These are phyloP conservation scores for Hozukius guyotensis DNA, from an alignment of 2,797 vertebrate genomes.

Conservation along the genomic window DNA sequence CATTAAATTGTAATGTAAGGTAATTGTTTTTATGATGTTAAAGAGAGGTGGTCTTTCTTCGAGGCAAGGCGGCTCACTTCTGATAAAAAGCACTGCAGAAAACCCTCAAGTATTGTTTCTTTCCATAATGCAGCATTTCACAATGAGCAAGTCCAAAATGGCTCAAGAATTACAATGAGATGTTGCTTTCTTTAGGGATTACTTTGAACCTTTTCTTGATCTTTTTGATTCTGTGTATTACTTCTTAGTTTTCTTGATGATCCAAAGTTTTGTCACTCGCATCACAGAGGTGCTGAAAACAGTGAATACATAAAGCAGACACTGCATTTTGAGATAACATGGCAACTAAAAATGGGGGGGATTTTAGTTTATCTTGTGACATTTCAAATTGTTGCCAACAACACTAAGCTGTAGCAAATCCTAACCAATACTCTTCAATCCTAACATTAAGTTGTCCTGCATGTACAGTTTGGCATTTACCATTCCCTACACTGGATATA, in stretches of 20 bases:
- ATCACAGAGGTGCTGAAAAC: not conserved
- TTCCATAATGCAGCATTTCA: not conserved
- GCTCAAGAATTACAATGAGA: not conserved
- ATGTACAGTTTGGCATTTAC: not conserved
- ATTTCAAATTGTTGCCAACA: constrained; percentile 12
- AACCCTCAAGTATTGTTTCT: not conserved
- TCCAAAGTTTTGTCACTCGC: not conserved
- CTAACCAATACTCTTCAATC: not conserved
- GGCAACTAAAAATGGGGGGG: not conserved
- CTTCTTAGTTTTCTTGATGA: not conserved
- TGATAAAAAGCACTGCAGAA: not conserved
- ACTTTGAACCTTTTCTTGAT: not conserved
- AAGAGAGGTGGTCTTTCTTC: not conserved
- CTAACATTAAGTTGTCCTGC: not conserved
- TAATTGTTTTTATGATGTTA: not conserved
- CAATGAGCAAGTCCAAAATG: not conserved
- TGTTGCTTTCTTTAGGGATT: not conserved
- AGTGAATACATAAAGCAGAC: not conserved
- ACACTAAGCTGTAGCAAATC: constrained; percentile 2
- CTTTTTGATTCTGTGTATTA: not conserved
- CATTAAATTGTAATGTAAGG: not conserved
- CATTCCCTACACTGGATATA: not conserved
- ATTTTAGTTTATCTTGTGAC: constrained; percentile 8
- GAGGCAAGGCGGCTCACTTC: not conserved
- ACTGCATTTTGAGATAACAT: not conserved